A percentile compares a stretch with the other conserved stretches of the same genome.
These are phyloP conservation scores for Leptinotarsa peninsularis DNA, from an alignment of 2,888 invertebrate species.

Conservation along the genomic window DNA sequence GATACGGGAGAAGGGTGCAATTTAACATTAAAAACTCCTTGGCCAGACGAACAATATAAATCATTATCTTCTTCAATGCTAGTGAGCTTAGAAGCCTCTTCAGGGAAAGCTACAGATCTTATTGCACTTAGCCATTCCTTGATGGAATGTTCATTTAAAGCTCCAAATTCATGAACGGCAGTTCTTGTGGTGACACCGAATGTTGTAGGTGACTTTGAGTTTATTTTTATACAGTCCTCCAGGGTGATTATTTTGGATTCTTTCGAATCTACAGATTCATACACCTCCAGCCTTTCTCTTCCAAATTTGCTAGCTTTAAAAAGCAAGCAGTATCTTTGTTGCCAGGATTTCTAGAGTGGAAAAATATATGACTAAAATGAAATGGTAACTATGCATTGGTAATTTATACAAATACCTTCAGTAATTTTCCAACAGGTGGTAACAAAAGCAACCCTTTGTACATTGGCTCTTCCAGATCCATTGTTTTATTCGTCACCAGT, in stretches of 20 bases:
- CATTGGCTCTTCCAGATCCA: constrained; percentile 82
- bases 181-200: constrained; percentile 79
- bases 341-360: constrained; percentile 83
- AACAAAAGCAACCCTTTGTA: constrained; percentile 82
- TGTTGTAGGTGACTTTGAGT: constrained; percentile 72
- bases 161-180: constrained; percentile 71
- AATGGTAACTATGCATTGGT: constrained; percentile 5
- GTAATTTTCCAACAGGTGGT: constrained; percentile 82
- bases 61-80: constrained; percentile 88
- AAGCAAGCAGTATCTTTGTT: constrained; percentile 81
- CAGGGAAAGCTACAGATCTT: constrained; percentile 85
- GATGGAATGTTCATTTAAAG: constrained; percentile 77
- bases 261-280: constrained; percentile 76
- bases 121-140: constrained; percentile 83
- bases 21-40: constrained; percentile 82
- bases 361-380: constrained; percentile 45
- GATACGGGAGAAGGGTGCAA: constrained; percentile 84
- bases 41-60: constrained; percentile 87
- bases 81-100: constrained; percentile 68
- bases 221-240: constrained; percentile 89
- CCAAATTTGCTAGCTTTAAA: constrained; percentile 88
- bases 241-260: constrained; percentile 77
- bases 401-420: constrained; percentile 69
- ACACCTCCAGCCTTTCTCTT: constrained; percentile 86
- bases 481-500: constrained; percentile 57